Evolutionary conservation across 2,797 vertebrate genomes (phyloP).

Genomic region (Zalophus californianus): DNA sequence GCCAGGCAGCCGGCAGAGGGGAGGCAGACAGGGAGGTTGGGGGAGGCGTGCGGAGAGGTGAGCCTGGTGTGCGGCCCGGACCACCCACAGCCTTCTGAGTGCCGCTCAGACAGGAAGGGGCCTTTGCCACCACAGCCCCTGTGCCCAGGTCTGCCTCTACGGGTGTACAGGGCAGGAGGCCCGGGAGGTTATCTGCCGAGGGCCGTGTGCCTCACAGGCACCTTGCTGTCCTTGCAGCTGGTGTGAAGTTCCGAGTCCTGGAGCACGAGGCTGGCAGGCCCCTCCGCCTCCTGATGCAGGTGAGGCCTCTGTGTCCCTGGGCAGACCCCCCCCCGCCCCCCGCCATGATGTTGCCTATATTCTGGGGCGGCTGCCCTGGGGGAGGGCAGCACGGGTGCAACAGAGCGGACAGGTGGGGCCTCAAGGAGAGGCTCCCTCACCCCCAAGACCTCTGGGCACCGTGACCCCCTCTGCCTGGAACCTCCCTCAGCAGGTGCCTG

Average conservation of each 20-base stretch:
- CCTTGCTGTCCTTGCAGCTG: slow-evolving; percentile 89
- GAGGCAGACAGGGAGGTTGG: not conserved
- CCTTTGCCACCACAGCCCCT: not conserved
- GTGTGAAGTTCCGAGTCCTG: slow-evolving; percentile 96
- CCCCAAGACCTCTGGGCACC: not conserved
- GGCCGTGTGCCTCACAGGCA: rapidly evolving
- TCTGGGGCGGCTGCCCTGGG: not conserved
- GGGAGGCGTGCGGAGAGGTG: rapidly evolving
- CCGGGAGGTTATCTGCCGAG: not conserved
- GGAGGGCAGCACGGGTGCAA: not conserved
- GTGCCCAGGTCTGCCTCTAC: not conserved
- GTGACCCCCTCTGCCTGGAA: not conserved
- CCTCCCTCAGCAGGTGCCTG: not conserved
- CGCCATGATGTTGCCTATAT: not conserved
- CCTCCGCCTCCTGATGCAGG: slow-evolving; percentile 97
- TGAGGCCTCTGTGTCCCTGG: slow-evolving; percentile 75
- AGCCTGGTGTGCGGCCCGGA: not conserved
- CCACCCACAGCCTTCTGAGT: not conserved
- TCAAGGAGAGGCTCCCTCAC: not conserved
- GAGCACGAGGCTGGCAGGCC: slow-evolving; percentile 92
- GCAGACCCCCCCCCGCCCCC: not conserved
- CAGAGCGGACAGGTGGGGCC: not conserved
- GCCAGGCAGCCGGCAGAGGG: not conserved
- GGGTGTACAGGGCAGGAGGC: not conserved
- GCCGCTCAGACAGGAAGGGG: not conserved